These are phyloP conservation scores for Odontomyia ornata DNA, from an alignment of 2,888 invertebrate genomes.

Conservation along the genomic window DNA sequence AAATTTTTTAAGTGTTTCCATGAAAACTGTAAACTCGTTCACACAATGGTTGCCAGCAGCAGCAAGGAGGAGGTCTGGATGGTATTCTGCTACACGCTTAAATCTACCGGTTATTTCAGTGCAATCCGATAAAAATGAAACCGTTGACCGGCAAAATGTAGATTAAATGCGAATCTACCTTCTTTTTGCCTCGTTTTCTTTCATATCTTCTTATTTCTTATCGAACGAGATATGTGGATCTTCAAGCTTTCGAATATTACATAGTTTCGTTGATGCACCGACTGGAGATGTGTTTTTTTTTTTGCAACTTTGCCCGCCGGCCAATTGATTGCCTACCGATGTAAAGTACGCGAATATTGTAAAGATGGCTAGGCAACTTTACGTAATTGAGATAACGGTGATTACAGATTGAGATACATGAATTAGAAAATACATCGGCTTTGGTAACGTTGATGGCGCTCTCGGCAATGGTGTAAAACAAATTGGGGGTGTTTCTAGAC, in stretches of 20 bases:
- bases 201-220: not conserved
- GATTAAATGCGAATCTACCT: slow-evolving; percentile 21
- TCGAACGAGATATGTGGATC: not conserved
- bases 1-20: not conserved
- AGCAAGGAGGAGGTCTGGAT: not conserved
- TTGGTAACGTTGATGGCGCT: not conserved
- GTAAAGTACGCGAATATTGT: not conserved
- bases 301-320: not conserved
- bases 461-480: not conserved
- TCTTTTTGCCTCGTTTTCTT: not conserved
- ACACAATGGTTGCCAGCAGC: not conserved
- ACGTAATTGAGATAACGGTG: not conserved
- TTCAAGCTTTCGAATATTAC: not conserved
- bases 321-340: slow-evolving; percentile 6
- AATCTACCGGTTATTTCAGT: not conserved
- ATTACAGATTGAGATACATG: not conserved
- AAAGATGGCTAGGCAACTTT: not conserved
- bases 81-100: not conserved
- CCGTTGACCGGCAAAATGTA: slow-evolving; percentile 5
- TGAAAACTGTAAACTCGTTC: slow-evolving; percentile 7
- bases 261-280: not conserved
- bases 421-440: not conserved
- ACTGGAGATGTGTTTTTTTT: not conserved
- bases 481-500: not conserved
- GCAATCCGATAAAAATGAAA: slow-evolving; percentile 31